Conservation (phyloP, 2,113 vertebrate genomes). For the Poeciliopsis occidentalis region DNA sequence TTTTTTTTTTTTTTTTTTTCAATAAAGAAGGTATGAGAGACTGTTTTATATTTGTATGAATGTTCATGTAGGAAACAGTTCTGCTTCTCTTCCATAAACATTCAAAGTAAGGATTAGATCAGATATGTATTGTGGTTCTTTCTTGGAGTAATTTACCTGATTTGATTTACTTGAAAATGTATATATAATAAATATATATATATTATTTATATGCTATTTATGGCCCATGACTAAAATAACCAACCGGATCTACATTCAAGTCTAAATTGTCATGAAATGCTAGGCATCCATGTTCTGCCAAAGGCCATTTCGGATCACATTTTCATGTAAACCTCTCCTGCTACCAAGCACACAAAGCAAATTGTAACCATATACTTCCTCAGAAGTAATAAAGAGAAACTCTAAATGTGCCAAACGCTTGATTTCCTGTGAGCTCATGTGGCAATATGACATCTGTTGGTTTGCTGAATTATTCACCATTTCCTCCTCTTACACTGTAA, state of each 20-base stretch:
- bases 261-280: neutral
- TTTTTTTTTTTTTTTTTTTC: neutral
- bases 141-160: neutral
- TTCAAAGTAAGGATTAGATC: neutral
- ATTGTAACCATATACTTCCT: neutral
- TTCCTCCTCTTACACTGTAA: conserved; percentile 1
- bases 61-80: neutral
- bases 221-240: neutral
- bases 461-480: neutral
- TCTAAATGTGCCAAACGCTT: neutral
- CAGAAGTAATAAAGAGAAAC: neutral
- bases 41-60: neutral
- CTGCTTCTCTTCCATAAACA: neutral
- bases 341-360: neutral
- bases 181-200: no score
- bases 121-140: neutral
- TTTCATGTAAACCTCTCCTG: neutral
- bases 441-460: neutral
- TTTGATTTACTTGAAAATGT: neutral
- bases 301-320: neutral
- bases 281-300: neutral
- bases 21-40: neutral
- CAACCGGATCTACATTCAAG: neutral
- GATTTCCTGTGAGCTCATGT: neutral
- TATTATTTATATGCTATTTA: neutral